A percentile compares a stretch with the other conserved stretches of the same genome.
phyloP scores from a whole-genome alignment of 2,113 vertebrate species.

The Salvelinus fontinalis region DNA sequence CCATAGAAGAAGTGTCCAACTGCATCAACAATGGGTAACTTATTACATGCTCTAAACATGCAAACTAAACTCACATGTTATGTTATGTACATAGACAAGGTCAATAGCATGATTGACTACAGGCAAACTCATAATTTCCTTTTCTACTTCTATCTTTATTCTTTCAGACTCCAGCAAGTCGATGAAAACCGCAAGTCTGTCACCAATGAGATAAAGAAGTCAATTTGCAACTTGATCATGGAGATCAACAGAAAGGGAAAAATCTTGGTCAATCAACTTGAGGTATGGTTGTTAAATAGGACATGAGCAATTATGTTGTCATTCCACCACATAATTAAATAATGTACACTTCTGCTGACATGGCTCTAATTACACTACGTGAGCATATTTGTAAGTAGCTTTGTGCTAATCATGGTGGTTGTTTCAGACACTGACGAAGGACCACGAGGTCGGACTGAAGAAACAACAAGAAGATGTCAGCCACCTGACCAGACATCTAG shows the following conservation, averaged over 20 bases:
- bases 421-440: conserved; percentile 87
- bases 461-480: conserved; percentile 92
- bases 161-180: conserved; percentile 88
- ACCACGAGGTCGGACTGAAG: conserved; percentile 87
- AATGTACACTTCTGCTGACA: neutral
- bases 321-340: neutral
- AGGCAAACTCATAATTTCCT: neutral
- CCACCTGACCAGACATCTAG: conserved; percentile 88
- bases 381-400: neutral
- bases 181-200: conserved; percentile 95
- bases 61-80: too few relatives aligned
- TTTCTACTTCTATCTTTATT: neutral
- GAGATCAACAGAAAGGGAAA: conserved; percentile 99
- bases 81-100: too few relatives aligned
- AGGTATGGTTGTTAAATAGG: conserved; percentile 73
- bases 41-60: too few relatives aligned
- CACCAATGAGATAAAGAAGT: conserved; percentile 97
- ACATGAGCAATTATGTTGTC: too few relatives aligned
- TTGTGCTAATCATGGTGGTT: neutral
- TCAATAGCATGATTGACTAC: neutral
- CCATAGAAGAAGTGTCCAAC: conserved; percentile 88
- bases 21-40: conserved; percentile 89
- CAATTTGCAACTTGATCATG: conserved; percentile 94
- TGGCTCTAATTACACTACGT: neutral
- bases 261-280: conserved; percentile 91